Evolutionary conservation across 1,140 invertebrate genomes (phyloP).

Genomic region (Drosophila oshimai): DNA sequence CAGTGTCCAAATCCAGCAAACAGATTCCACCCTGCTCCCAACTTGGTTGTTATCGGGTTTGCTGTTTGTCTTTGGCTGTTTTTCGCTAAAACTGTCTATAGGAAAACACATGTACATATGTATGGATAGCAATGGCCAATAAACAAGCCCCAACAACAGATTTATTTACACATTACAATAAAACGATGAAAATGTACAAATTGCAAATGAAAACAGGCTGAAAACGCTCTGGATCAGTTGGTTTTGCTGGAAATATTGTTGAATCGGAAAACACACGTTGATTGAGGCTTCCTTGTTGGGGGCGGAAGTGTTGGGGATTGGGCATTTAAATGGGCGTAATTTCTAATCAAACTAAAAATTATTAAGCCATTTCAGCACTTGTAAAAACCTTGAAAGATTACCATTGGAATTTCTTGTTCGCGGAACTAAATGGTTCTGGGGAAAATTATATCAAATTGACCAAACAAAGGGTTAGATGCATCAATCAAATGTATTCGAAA

Average conservation of each 20-base stretch:
- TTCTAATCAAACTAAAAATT: no score
- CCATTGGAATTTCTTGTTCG: no score
- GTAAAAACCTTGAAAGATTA: neutral
- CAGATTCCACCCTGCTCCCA: slow-evolving; percentile 6
- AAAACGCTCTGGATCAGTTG: neutral
- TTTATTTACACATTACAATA: slow-evolving; percentile 46
- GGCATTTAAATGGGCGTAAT: neutral
- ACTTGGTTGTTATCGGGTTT: slow-evolving; percentile 1
- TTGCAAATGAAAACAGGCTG: slow-evolving; percentile 19
- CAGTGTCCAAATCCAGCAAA: slow-evolving; percentile 11
- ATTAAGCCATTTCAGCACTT: no score
- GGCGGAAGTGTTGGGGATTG: neutral
- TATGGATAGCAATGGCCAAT: neutral
- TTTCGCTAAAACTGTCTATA: slow-evolving; percentile 56
- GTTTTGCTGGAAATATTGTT: neutral
- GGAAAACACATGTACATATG: neutral
- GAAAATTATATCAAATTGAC: no score
- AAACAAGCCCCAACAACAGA: slow-evolving; percentile 1
- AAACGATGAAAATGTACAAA: slow-evolving; percentile 16
- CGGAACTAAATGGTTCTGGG: no score
- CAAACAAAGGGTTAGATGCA: no score
- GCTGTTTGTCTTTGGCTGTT: slow-evolving; percentile 68
- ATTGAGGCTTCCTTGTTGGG: slow-evolving; percentile 21
- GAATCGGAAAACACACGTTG: neutral
- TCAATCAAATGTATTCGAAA: no score